phyloP scores from a whole-genome alignment of 2,888 invertebrate genomes.

The Machimus atricapillus region DNA sequence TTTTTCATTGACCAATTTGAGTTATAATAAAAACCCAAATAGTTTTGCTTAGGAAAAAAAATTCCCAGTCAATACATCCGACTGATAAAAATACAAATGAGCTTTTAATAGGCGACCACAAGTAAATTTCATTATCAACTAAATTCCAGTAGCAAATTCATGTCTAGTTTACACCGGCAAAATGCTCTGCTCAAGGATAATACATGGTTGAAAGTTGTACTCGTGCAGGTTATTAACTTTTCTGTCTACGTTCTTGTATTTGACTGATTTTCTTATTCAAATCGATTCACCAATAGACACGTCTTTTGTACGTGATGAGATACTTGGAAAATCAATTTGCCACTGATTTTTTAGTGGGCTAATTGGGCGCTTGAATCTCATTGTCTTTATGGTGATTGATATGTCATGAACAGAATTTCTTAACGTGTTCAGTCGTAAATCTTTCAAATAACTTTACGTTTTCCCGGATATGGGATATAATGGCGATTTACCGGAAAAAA shows the following conservation, averaged over 20 bases:
- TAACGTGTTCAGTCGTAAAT: neutral
- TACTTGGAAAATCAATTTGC: neutral
- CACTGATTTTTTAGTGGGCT: neutral
- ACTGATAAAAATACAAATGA: slow-evolving; percentile 6
- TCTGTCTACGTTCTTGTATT: neutral
- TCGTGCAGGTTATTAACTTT: slow-evolving; percentile 3
- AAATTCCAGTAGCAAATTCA: neutral
- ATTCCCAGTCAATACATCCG: neutral
- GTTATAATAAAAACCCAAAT: neutral
- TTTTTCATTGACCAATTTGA: neutral
- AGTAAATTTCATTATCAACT: neutral
- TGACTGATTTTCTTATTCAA: neutral
- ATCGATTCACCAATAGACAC: slow-evolving; percentile 4
- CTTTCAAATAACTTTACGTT: neutral
- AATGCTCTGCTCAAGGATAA: neutral
- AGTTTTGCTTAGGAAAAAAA: neutral
- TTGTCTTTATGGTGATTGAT: slow-evolving; percentile 11
- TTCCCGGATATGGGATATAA: neutral
- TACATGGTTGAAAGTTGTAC: neutral
- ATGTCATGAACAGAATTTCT: neutral
- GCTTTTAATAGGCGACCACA: neutral
- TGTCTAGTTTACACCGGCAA: neutral
- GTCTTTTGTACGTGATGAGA: slow-evolving; percentile 6
- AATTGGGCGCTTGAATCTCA: neutral
- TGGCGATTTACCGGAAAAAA: neutral